Percentiles rank a stretch among this genome's conserved stretches.
These are phyloP conservation scores for Zaprionus bogoriensis DNA, from an alignment of 2,888 invertebrate genomes.

Conservation along the genomic window DNA sequence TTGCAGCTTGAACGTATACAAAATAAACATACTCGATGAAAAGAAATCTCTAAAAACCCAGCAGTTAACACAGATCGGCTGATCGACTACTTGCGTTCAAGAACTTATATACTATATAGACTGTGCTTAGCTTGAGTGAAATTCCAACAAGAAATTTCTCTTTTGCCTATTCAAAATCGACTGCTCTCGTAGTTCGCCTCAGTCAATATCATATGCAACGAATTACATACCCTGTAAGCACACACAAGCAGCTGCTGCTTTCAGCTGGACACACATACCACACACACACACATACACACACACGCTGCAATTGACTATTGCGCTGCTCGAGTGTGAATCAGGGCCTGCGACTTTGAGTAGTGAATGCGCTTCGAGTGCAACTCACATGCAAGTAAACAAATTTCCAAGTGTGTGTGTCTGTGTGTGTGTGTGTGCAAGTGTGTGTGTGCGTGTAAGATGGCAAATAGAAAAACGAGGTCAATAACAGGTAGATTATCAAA, in stretches of 20 bases:
- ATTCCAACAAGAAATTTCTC: too few relatives aligned
- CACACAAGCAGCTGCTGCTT: not conserved
- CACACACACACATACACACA: not conserved
- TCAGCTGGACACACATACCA: not conserved
- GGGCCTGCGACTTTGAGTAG: conserved; percentile 1
- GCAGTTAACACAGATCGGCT: too few relatives aligned
- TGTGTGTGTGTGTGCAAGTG: conserved; percentile 15
- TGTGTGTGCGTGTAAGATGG: conserved; percentile 13
- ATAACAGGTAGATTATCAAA: conserved; percentile 79
- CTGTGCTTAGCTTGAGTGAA: too few relatives aligned
- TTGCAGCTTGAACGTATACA: too few relatives aligned
- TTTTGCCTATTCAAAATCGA: too few relatives aligned
- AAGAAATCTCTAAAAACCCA: too few relatives aligned
- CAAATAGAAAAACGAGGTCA: conserved; percentile 72
- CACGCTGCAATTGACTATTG: not conserved
- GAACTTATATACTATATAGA: not conserved
- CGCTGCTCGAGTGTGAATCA: not conserved
- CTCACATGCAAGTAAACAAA: conserved; percentile 52
- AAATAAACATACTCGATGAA: too few relatives aligned
- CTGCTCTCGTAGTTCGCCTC: not conserved
- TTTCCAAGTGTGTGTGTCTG: conserved; percentile 13
- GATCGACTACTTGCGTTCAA: not conserved
- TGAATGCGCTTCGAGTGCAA: conserved; percentile 12
- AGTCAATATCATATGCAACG: not conserved
- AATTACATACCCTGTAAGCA: not conserved